phyloP scores from a whole-genome alignment of 2,113 vertebrate genomes.

The Donacobius atricapilla region DNA sequence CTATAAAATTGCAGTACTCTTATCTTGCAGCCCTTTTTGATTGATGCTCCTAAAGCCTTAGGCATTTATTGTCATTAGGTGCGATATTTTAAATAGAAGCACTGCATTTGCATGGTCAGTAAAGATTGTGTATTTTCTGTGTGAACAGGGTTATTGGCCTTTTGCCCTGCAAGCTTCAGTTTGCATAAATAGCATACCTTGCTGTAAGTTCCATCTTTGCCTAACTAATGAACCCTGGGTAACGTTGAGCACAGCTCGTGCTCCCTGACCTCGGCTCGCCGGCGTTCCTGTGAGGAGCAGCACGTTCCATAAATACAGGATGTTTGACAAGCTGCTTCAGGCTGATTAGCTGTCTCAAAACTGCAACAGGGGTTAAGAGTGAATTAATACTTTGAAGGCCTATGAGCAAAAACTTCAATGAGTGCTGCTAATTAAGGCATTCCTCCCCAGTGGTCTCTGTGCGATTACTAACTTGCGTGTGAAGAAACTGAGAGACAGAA shows the following conservation, averaged over 20 bases:
- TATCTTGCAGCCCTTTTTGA: not conserved
- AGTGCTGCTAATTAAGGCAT: not conserved
- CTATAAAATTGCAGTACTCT: not conserved
- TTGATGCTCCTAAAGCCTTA: not conserved
- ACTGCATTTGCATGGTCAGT: not conserved
- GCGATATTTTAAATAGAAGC: not conserved
- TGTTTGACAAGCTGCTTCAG: not conserved
- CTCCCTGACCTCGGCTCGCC: not conserved
- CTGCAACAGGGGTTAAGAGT: not conserved
- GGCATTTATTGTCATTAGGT: not conserved
- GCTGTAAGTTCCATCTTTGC: not conserved
- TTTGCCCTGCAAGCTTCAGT: not conserved
- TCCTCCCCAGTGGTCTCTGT: not conserved
- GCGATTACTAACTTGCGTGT: not conserved
- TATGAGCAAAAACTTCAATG: not conserved
- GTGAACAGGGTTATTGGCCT: not conserved
- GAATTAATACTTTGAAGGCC: not conserved
- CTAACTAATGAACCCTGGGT: not conserved
- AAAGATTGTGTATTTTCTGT: not conserved
- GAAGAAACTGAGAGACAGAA: not conserved
- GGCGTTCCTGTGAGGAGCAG: not conserved
- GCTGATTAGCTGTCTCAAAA: not conserved
- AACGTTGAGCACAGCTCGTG: rapidly evolving
- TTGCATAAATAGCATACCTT: not conserved
- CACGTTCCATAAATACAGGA: rapidly evolving